These are phyloP conservation scores for Astyanax mexicanus DNA, from an alignment of 2,797 vertebrate genomes.

Conservation along the genomic window DNA sequence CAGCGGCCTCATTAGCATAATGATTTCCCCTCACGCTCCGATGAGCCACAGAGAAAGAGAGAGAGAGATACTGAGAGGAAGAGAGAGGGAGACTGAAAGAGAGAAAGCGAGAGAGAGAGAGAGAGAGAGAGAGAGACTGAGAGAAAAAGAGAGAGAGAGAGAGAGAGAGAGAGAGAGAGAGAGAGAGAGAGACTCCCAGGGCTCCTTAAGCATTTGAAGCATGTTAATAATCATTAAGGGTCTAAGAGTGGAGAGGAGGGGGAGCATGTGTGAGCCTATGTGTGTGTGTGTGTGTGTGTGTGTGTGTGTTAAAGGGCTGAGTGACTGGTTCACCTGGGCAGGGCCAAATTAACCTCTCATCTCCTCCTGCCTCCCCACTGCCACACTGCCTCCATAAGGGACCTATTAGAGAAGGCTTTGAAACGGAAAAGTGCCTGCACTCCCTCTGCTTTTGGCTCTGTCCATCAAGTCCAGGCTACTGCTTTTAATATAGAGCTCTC, in stretches of 20 bases:
- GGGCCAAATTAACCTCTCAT: constrained; percentile 65
- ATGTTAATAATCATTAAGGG: constrained; percentile 65
- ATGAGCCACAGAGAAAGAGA: constrained; percentile 52
- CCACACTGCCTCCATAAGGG: constrained; percentile 59
- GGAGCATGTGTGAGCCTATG: constrained; percentile 21
- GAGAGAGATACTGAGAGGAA: constrained; percentile 41
- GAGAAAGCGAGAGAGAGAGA: constrained; percentile 67
- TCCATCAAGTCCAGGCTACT: constrained; percentile 51
- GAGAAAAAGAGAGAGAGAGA: constrained; percentile 45
- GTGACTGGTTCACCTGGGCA: constrained; percentile 62
- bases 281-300: constrained; percentile 15
- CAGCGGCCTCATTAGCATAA: constrained; percentile 64
- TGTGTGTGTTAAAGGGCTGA: constrained; percentile 45
- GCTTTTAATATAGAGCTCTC: constrained; percentile 48
- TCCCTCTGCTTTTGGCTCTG: constrained; percentile 53
- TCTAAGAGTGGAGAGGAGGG: constrained; percentile 54
- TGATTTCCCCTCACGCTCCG: constrained; percentile 63
- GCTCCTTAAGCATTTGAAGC: constrained; percentile 65
- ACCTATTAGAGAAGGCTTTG: constrained; percentile 61
- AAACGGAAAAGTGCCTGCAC: constrained; percentile 51
- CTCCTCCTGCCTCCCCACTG: constrained; percentile 54
- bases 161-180: constrained; percentile 68
- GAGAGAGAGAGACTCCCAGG: constrained; percentile 44
- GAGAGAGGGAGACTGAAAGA: constrained; percentile 35
- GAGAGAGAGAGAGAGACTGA: constrained; percentile 38